phyloP scores from a whole-genome alignment of 2,113 vertebrate genomes.

The Motacilla alba region DNA sequence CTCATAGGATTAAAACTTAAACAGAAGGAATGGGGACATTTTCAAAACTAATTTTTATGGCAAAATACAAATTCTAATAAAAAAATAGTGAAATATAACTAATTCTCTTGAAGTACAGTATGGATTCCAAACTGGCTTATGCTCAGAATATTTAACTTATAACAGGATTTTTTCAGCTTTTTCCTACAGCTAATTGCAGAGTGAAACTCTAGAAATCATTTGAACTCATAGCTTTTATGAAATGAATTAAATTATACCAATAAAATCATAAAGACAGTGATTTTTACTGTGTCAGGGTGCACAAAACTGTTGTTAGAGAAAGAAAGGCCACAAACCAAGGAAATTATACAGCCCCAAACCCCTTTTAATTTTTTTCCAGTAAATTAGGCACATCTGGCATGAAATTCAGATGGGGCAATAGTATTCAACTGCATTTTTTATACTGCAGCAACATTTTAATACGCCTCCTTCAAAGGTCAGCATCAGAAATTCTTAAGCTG shows the following conservation, averaged over 20 bases:
- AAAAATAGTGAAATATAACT: background rate
- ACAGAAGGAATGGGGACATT: background rate
- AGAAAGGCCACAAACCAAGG: background rate
- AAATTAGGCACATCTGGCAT: background rate
- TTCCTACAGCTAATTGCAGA: background rate
- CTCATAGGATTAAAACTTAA: background rate
- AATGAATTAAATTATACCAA: background rate
- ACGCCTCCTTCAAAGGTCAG: background rate
- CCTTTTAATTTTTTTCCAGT: background rate
- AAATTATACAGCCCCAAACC: background rate
- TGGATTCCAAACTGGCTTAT: background rate
- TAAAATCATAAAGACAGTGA: background rate
- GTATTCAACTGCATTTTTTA: background rate
- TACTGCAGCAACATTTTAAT: background rate
- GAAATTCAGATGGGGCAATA: background rate
- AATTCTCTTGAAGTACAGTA: background rate
- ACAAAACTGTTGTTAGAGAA: background rate
- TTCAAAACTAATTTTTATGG: background rate
- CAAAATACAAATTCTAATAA: background rate
- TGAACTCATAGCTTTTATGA: background rate
- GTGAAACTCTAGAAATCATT: background rate
- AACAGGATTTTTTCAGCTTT: background rate
- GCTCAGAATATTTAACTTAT: background rate
- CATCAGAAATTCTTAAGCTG: background rate
- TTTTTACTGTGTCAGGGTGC: background rate